Percentiles rank a stretch among this genome's conserved stretches.
Conservation (phyloP, 2,113 vertebrate species). For the Pseudorasbora parva region DNA sequence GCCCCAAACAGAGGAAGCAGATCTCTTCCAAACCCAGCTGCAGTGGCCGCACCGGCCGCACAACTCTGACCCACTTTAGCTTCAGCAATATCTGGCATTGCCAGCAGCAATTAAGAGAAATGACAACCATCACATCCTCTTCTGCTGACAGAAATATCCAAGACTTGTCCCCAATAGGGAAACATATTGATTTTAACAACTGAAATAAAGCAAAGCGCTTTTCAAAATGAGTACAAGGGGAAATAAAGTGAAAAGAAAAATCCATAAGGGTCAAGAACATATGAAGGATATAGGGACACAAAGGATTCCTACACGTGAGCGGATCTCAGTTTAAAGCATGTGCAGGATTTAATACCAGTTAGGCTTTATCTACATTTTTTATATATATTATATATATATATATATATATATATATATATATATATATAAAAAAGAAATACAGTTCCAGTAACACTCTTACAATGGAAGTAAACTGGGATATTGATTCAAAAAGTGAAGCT, state of each 20-base stretch:
- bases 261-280: slow-evolving; percentile 42
- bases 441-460: neutral
- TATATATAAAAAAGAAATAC: too few species aligned
- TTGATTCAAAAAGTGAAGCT: too few species aligned
- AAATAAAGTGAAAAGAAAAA: slow-evolving; percentile 38
- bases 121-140: slow-evolving; percentile 47
- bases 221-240: slow-evolving; percentile 35
- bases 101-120: slow-evolving; percentile 53
- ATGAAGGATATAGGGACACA: slow-evolving; percentile 22
- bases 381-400: too few species aligned
- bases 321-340: neutral
- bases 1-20: neutral
- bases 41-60: neutral
- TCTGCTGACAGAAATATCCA: slow-evolving; percentile 52
- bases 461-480: neutral
- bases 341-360: too few species aligned
- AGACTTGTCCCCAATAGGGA: slow-evolving; percentile 31
- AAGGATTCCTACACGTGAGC: slow-evolving; percentile 32
- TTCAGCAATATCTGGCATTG: slow-evolving; percentile 28
- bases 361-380: too few species aligned
- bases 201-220: slow-evolving; percentile 42
- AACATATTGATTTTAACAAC: slow-evolving; percentile 48
- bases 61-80: slow-evolving; percentile 33
- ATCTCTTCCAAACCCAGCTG: neutral
- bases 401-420: too few species aligned